These are phyloP conservation scores for Cepaea nemoralis DNA, from an alignment of 1,140 invertebrate species.

Conservation along the genomic window DNA sequence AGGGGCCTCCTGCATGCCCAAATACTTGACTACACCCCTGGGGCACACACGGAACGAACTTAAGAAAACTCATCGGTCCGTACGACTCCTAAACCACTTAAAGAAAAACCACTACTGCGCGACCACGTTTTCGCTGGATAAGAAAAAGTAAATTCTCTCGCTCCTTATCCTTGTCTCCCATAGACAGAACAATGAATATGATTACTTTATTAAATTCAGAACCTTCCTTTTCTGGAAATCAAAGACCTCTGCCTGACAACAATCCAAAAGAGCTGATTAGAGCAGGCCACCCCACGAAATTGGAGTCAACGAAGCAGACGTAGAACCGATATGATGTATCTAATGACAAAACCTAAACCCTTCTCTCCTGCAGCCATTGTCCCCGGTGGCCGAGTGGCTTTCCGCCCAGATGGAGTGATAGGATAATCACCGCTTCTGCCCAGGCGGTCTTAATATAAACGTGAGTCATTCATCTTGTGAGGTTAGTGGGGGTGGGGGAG, in stretches of 20 bases:
- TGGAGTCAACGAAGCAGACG: slow-evolving; percentile 14
- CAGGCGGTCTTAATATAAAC: not conserved
- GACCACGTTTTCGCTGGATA: too few relatives aligned
- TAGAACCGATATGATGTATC: slow-evolving; percentile 15
- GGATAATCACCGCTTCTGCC: slow-evolving; percentile 14
- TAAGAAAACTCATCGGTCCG: too few relatives aligned
- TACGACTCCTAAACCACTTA: too few relatives aligned
- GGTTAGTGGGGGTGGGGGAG: too few relatives aligned
- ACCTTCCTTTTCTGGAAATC: not conserved
- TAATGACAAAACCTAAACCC: slow-evolving; percentile 1
- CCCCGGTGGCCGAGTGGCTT: not conserved
- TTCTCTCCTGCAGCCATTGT: not conserved
- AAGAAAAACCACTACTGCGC: too few relatives aligned
- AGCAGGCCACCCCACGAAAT: not conserved
- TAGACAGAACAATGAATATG: not conserved
- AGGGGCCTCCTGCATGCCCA: too few relatives aligned
- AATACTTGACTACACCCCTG: too few relatives aligned
- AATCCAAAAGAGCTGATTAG: not conserved
- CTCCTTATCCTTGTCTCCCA: too few relatives aligned
- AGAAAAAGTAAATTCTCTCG: too few relatives aligned
- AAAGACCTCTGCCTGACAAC: not conserved
- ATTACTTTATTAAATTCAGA: not conserved
- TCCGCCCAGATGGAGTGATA: slow-evolving; percentile 6
- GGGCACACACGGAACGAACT: too few relatives aligned
- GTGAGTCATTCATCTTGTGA: not conserved